Percentiles rank a stretch among this genome's conserved stretches.
These are phyloP conservation scores for Polypterus bichir DNA, from an alignment of 2,113 vertebrate genomes.

Conservation along the genomic window DNA sequence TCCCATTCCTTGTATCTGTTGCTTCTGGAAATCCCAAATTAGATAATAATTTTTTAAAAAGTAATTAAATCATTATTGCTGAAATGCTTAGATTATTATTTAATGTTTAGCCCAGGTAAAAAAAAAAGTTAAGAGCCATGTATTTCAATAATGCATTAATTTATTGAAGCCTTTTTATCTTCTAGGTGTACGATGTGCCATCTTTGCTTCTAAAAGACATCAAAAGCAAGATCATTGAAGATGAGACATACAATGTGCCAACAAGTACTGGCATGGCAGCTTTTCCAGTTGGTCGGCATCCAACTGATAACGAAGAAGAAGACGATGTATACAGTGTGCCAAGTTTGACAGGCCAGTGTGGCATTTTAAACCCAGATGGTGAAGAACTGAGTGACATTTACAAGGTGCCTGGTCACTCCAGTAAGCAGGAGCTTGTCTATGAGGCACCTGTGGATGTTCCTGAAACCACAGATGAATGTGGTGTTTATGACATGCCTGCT, in stretches of 20 bases:
- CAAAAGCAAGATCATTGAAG: slow-evolving; percentile 23
- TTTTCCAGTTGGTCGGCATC: neutral
- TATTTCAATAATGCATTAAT: too few relatives aligned
- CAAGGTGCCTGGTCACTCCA: slow-evolving; percentile 26
- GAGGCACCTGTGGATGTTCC: slow-evolving; percentile 40
- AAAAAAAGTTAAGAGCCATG: too few relatives aligned
- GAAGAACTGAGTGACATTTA: slow-evolving; percentile 27
- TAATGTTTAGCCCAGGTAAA: too few relatives aligned
- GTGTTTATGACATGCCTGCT: slow-evolving; percentile 73
- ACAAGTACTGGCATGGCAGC: slow-evolving; percentile 18
- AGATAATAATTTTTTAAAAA: too few relatives aligned
- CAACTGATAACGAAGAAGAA: slow-evolving; percentile 20
- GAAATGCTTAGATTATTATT: too few relatives aligned
- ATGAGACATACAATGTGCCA: slow-evolving; percentile 38
- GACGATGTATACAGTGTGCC: slow-evolving; percentile 60
- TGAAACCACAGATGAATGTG: slow-evolving; percentile 44
- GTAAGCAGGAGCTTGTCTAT: slow-evolving; percentile 22
- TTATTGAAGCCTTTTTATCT: neutral
- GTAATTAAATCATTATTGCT: too few relatives aligned
- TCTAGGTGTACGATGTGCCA: slow-evolving; percentile 74
- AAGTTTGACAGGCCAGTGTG: slow-evolving; percentile 47
- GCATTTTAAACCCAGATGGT: slow-evolving; percentile 43
- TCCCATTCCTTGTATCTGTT: too few relatives aligned
- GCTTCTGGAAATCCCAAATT: too few relatives aligned
- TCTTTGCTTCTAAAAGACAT: slow-evolving; percentile 36